Percentiles rank a stretch among this genome's conserved stretches.
These are phyloP conservation scores for Orientallactaga bullata DNA, from an alignment of 2,113 vertebrate species.

Conservation along the genomic window DNA sequence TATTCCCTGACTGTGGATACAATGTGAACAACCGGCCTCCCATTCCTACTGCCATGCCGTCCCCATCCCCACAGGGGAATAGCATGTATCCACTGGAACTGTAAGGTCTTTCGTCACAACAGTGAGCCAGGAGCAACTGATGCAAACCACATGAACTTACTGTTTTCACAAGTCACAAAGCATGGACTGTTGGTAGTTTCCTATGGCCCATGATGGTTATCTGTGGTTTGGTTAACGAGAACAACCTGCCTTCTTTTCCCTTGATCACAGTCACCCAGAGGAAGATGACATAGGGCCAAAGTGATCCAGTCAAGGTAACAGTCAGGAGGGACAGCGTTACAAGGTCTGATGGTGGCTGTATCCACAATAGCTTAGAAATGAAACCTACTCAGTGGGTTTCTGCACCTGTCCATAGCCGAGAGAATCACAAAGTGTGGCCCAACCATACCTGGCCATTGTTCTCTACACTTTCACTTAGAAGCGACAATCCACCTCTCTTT, in stretches of 20 bases:
- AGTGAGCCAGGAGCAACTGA: too few species aligned
- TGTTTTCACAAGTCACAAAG: not conserved
- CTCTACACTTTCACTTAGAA: not conserved
- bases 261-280: not conserved
- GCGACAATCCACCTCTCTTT: not conserved
- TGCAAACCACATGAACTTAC: not conserved
- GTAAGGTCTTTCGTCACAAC: too few species aligned
- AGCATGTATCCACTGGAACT: too few species aligned
- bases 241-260: not conserved
- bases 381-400: not conserved
- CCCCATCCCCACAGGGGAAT: too few species aligned
- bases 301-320: not conserved
- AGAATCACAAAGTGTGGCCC: not conserved
- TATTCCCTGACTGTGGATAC: too few species aligned
- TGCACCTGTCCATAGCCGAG: not conserved
- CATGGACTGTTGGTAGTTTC: not conserved
- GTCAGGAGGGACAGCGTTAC: not conserved
- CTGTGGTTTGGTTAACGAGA: not conserved
- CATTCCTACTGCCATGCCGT: too few species aligned
- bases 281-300: not conserved
- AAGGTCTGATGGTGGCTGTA: not conserved
- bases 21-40: too few species aligned
- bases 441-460: not conserved
- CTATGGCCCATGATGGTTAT: not conserved
- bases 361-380: not conserved